Evolutionary conservation across 2,888 invertebrate genomes (phyloP).

Genomic region (Yponomeuta evonymella): DNA sequence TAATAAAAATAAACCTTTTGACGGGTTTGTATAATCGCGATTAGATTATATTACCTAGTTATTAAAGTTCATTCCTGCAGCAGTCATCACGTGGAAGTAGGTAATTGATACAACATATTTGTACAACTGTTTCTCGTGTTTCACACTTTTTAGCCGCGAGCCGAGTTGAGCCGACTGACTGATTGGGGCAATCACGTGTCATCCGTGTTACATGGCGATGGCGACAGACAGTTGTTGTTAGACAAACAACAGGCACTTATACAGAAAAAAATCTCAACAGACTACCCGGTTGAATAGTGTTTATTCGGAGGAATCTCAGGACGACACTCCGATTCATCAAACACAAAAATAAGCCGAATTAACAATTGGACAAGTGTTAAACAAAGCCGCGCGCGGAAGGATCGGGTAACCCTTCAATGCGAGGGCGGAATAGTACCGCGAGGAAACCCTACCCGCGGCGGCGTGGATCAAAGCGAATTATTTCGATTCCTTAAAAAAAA

Average conservation of each 20-base stretch:
- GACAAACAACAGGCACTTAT: background rate
- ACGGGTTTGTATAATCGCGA: no score
- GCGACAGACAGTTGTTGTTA: background rate
- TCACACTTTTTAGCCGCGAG: background rate
- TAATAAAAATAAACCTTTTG: no score
- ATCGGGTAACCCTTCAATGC: constrained; percentile 10
- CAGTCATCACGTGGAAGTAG: background rate
- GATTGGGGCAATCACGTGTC: background rate
- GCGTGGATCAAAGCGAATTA: constrained; percentile 14
- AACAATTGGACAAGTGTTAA: constrained; percentile 11
- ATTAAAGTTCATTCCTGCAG: no score
- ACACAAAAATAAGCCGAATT: constrained; percentile 15
- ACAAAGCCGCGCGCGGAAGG: constrained; percentile 2
- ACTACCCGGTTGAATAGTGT: background rate
- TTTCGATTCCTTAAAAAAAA: constrained; percentile 6
- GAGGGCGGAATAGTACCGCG: background rate
- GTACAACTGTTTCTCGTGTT: constrained; percentile 1
- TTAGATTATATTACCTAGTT: no score
- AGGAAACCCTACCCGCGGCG: background rate
- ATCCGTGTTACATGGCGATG: background rate
- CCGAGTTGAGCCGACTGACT: background rate
- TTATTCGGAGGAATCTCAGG: background rate
- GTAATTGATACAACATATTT: constrained; percentile 3
- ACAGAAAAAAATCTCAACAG: background rate
- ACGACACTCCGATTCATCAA: constrained; percentile 10